Evolutionary conservation across 2,797 vertebrate genomes (phyloP), one percentile per base, ranked within the genome.

Genomic region (Vireo griseus): DNA sequence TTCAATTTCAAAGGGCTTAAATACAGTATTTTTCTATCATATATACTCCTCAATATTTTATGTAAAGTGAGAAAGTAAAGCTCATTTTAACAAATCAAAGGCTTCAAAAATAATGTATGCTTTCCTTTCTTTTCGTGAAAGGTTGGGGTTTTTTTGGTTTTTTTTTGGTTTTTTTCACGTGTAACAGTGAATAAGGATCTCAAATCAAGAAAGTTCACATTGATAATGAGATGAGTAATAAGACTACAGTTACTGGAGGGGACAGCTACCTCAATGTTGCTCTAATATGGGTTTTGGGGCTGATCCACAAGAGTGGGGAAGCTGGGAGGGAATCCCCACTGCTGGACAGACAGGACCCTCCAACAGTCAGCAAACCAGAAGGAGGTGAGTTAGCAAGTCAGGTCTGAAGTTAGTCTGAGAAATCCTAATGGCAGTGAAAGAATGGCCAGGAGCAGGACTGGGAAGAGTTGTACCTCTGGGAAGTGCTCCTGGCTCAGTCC

Each of bases 1-100:
- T 66, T 5, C 37, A 82, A 9, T 94, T 93, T 96, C 44, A 73
- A 54, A 88, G 37, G 19, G 21, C 47, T 93, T 90, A 83, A 82
- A 82, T 79, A 79, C 21, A 13, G 28, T 76, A 82, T 72, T 84
- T 87, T 85, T 9, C 25, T 67, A 14, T 29, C 50, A 45, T n/a
- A 19, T 62, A 35, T 10, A 78, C 7, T 33, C 69, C 62, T 63
- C 26, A 55, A 42, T 81, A 71, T 71, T 89, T 94, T 59, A 55
- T 16, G 20, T 61, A 95, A 95, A 90, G 6, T 19, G 44, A 76
- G 11, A 15, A 73, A 58, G 37, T 63, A 78, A 92, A 73, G 7
- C 28, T 42, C 37, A 55, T 92, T 88, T 92, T 62, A 88, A 48
- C 8, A 68, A 92, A 90, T 50, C 20, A 65, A 77, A 72, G 57